Percentiles rank a stretch among this genome's conserved stretches.
phyloP scores from a whole-genome alignment of 2,888 invertebrate genomes.

The Cepaea hortensis region DNA sequence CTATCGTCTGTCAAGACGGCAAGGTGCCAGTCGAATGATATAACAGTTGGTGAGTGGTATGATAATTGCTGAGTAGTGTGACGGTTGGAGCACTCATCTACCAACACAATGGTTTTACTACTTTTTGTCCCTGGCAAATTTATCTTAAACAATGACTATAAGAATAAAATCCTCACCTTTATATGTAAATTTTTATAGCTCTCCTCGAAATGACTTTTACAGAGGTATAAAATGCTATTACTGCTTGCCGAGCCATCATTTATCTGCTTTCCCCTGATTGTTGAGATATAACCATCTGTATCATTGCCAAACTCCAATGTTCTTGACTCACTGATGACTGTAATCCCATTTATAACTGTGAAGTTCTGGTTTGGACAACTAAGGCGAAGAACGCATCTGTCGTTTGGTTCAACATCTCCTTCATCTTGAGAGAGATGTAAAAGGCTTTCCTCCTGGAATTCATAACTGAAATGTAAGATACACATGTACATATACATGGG shows the following conservation, averaged over 20 bases:
- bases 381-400: slow-evolving; percentile 22
- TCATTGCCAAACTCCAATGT: slow-evolving; percentile 44
- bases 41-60: no score
- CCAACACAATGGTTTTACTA: not conserved
- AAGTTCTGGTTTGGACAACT: slow-evolving; percentile 4
- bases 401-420: not conserved
- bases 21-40: no score
- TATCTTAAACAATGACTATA: not conserved
- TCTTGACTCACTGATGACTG: slow-evolving; percentile 46
- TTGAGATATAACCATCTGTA: slow-evolving; percentile 38
- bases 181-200: slow-evolving; percentile 23
- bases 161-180: slow-evolving; percentile 11
- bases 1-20: no score
- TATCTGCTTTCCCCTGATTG: slow-evolving; percentile 34
- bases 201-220: slow-evolving; percentile 16
- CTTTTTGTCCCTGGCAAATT: not conserved
- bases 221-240: not conserved
- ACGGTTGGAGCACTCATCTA: not conserved
- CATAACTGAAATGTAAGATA: slow-evolving; percentile 24
- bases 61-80: no score
- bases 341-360: slow-evolving; percentile 31
- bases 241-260: not conserved
- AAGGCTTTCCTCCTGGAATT: not conserved
- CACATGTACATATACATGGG: not conserved
- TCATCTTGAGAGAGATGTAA: not conserved